Conservation (phyloP, 2,888 invertebrate genomes). For the Shargacucullia verbasci region DNA sequence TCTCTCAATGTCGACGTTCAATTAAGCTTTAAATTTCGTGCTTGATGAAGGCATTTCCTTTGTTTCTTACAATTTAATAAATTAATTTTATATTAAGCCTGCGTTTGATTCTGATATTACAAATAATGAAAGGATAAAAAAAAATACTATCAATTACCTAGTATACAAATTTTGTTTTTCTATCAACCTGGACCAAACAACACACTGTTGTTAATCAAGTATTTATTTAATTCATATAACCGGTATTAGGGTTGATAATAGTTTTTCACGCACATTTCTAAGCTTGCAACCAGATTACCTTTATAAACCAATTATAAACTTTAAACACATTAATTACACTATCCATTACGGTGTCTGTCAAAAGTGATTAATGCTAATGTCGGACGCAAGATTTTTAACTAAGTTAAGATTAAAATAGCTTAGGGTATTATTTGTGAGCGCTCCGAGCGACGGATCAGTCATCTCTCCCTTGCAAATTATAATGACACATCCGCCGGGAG, state of each 20-base stretch:
- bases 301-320: slow-evolving; percentile 54
- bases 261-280: slow-evolving; percentile 4
- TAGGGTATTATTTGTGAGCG: slow-evolving; percentile 83
- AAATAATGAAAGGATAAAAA: no score
- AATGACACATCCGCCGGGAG: slow-evolving; percentile 87
- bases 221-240: no score
- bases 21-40: slow-evolving; percentile 86
- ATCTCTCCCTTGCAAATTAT: slow-evolving; percentile 87
- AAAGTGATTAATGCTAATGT: slow-evolving; percentile 87
- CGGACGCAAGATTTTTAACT: slow-evolving; percentile 88
- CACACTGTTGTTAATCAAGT: no score
- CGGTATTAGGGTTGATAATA: no score
- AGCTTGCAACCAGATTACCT: slow-evolving; percentile 35
- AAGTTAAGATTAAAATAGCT: slow-evolving; percentile 89
- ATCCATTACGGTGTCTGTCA: slow-evolving; percentile 86
- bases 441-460: slow-evolving; percentile 84
- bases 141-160: no score
- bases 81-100: slow-evolving; percentile 70
- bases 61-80: slow-evolving; percentile 80
- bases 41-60: slow-evolving; percentile 83
- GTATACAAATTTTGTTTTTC: no score
- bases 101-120: slow-evolving; percentile 44
- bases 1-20: slow-evolving; percentile 89
- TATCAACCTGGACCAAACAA: no score
- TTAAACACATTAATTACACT: slow-evolving; percentile 76